Conservation (phyloP, 2,113 vertebrate genomes). For the Mandrillus leucophaeus region DNA sequence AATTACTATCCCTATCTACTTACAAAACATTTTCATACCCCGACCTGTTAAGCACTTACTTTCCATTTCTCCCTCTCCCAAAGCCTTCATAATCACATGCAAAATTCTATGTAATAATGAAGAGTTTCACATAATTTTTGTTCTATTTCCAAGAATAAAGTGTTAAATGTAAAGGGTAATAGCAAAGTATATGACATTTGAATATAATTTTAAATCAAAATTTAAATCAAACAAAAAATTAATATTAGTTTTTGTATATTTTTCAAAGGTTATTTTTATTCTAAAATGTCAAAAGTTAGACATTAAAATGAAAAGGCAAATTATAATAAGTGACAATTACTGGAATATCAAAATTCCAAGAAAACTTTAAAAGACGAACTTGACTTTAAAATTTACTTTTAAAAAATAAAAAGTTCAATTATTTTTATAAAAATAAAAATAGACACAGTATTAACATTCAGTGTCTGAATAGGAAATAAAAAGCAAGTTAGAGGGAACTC, state of each 20-base stretch:
- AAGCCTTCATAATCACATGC: neutral
- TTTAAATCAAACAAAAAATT: neutral
- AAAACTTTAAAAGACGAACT: neutral
- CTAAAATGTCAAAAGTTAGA: neutral
- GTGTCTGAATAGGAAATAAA: neutral
- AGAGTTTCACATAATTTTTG: neutral
- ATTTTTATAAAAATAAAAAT: neutral
- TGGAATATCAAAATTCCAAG: neutral
- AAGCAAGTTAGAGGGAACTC: neutral
- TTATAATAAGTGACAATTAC: neutral
- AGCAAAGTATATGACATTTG: neutral
- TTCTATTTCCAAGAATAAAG: neutral
- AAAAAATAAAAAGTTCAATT: neutral
- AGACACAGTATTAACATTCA: neutral
- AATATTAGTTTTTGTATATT: neutral
- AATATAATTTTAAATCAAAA: neutral
- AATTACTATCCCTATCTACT: neutral
- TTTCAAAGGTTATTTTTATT: neutral
- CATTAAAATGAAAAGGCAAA: neutral
- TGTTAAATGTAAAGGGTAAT: neutral
- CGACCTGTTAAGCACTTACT: neutral
- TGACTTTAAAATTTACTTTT: neutral
- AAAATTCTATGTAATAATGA: constrained; percentile 3
- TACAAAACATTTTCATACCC: neutral
- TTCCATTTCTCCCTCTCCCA: neutral